Percentiles rank a stretch among this genome's conserved stretches.
Evolutionary conservation across 2,113 vertebrate genomes (phyloP).

Genomic region (Podilymbus podiceps): DNA sequence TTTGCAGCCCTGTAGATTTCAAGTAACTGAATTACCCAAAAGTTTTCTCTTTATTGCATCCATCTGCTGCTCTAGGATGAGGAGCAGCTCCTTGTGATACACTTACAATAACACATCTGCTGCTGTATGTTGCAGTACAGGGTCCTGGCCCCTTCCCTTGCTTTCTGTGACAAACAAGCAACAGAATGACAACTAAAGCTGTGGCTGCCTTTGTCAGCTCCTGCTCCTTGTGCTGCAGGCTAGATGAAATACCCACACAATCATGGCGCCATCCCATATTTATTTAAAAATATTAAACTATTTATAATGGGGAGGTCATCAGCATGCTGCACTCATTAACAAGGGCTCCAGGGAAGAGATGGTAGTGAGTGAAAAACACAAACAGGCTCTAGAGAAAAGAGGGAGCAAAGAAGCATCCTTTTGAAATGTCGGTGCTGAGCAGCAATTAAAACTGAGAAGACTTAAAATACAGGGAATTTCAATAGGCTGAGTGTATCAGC

Average conservation of each 20-base stretch:
- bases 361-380: not conserved
- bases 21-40: not conserved
- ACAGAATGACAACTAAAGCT: not conserved
- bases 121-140: not conserved
- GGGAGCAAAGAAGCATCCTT: not conserved
- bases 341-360: slow-evolving; percentile 26
- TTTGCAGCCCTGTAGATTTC: not conserved
- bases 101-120: slow-evolving; percentile 40
- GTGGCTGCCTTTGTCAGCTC: not conserved
- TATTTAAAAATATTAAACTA: slow-evolving; percentile 57
- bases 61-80: slow-evolving; percentile 11
- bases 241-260: slow-evolving; percentile 29
- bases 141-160: not conserved
- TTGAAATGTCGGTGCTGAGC: slow-evolving; percentile 11
- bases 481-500: not conserved
- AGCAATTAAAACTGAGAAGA: not conserved
- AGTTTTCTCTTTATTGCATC: slow-evolving; percentile 33
- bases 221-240: slow-evolving; percentile 20
- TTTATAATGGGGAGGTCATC: slow-evolving; percentile 45
- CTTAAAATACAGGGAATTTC: not conserved
- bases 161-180: slow-evolving; percentile 17
- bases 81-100: slow-evolving; percentile 20
- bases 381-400: not conserved
- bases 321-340: slow-evolving; percentile 30
- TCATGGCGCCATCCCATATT: slow-evolving; percentile 18